These are phyloP conservation scores for Agrilus biguttatus DNA, from an alignment of 2,888 invertebrate genomes.

Conservation along the genomic window DNA sequence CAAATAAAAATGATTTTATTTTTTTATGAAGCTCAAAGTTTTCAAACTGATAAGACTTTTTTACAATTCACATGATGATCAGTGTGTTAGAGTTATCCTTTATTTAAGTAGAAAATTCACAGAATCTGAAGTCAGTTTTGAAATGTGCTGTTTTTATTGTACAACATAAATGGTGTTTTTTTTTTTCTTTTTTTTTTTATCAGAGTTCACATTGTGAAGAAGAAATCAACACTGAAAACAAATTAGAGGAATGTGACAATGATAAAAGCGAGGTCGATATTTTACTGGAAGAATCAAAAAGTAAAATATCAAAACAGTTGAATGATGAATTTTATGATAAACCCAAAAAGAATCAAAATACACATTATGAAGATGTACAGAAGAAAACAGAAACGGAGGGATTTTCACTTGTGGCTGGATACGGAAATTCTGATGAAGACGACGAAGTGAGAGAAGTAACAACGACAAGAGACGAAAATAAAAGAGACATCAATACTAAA, in stretches of 20 bases:
- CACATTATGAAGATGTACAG: constrained; percentile 6
- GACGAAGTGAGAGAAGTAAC: constrained; percentile 21
- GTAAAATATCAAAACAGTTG: constrained; percentile 29
- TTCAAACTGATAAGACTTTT: constrained; percentile 28
- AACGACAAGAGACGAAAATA: constrained; percentile 9
- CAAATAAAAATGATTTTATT: background rate
- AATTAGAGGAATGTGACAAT: background rate
- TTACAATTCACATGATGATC: constrained; percentile 23
- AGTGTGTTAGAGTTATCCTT: constrained; percentile 27
- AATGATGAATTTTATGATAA: constrained; percentile 7
- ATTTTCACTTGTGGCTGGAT: constrained; percentile 38
- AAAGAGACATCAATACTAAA: constrained; percentile 2
- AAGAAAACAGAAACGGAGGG: constrained; percentile 12
- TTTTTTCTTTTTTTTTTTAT: background rate
- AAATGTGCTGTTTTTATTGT: too few species aligned
- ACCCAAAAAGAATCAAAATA: constrained; percentile 6
- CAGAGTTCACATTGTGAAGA: background rate
- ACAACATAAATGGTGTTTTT: too few species aligned
- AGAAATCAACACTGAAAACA: background rate
- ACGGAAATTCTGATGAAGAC: constrained; percentile 38
- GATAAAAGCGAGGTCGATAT: constrained; percentile 26
- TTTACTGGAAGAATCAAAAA: constrained; percentile 28
- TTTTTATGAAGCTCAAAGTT: constrained; percentile 20
- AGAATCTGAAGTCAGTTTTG: constrained; percentile 21
- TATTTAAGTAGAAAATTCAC: constrained; percentile 22